These are phyloP conservation scores for Ophioninae sp. DNA, from an alignment of 2,888 invertebrate genomes.

Conservation along the genomic window DNA sequence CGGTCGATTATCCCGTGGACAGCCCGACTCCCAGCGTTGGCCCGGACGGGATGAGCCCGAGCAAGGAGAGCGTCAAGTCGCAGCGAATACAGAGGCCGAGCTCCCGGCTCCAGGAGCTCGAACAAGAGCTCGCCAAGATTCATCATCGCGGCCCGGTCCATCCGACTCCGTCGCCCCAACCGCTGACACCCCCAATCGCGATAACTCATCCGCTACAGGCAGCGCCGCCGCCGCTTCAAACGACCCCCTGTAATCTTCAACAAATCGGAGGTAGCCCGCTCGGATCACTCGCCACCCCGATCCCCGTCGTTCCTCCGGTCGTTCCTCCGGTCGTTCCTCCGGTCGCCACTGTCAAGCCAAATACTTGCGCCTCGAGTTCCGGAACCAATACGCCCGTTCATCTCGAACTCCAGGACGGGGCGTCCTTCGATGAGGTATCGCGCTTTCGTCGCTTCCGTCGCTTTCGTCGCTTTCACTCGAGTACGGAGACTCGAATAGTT, in stretches of 20 bases:
- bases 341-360: constrained; percentile 72
- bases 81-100: constrained; percentile 73
- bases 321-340: constrained; percentile 68
- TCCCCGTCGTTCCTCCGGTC: constrained; percentile 67
- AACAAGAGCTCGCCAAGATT: constrained; percentile 81
- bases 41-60: constrained; percentile 75
- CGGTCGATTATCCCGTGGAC: constrained; percentile 70
- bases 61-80: constrained; percentile 75
- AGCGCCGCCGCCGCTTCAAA: constrained; percentile 61
- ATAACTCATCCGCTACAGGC: constrained; percentile 62
- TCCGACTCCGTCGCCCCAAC: constrained; percentile 73
- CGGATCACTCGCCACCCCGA: constrained; percentile 68
- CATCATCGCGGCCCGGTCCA: constrained; percentile 76
- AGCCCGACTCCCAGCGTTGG: constrained; percentile 73
- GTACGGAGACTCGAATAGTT: too few species aligned
- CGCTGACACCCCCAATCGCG: constrained; percentile 74
- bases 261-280: constrained; percentile 65
- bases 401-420: constrained; percentile 72
- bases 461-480: not conserved
- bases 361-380: constrained; percentile 70
- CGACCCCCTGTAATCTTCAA: constrained; percentile 62
- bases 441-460: not conserved
- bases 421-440: constrained; percentile 65
- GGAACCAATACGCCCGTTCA: constrained; percentile 71
- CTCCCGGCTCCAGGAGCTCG: constrained; percentile 78